Conservation (phyloP, 2,888 invertebrate genomes). For the Galerucella calmariensis region DNA sequence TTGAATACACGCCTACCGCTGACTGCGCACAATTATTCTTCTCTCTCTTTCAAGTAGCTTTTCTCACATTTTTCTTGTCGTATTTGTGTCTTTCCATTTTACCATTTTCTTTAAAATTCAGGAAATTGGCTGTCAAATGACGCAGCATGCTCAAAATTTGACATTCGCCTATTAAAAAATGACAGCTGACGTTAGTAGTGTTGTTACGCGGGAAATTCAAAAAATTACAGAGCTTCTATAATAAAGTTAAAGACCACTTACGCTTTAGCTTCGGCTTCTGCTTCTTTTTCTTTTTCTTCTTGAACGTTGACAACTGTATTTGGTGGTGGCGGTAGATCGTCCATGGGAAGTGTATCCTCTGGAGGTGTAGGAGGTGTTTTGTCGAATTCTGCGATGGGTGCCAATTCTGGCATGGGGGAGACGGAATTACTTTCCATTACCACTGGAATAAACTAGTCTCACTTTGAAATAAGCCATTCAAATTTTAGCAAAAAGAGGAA, state of each 20-base stretch:
- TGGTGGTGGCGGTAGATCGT: constrained; percentile 74
- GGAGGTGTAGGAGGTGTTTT: constrained; percentile 77
- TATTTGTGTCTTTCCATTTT: too few species aligned
- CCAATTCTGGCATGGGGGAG: constrained; percentile 75
- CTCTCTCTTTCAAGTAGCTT: too few species aligned
- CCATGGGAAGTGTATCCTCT: constrained; percentile 71
- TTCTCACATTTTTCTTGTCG: too few species aligned
- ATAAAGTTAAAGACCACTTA: constrained; percentile 6
- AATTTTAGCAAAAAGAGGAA: background rate
- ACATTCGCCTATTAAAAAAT: too few species aligned
- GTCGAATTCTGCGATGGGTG: constrained; percentile 78
- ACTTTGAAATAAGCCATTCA: constrained; percentile 1
- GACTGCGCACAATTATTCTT: too few species aligned
- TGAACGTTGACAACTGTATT: constrained; percentile 68
- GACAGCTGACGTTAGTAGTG: too few species aligned
- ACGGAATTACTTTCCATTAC: constrained; percentile 76
- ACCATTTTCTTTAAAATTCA: too few species aligned
- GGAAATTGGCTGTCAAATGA: too few species aligned
- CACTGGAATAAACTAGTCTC: constrained; percentile 30
- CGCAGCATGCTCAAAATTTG: too few species aligned
- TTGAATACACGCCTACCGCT: too few species aligned
- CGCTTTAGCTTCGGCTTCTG: constrained; percentile 40
- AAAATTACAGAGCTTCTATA: too few species aligned
- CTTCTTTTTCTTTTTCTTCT: constrained; percentile 68
- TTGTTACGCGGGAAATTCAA: too few species aligned